Percentiles rank a stretch among this genome's conserved stretches.
These are phyloP conservation scores for Meandrina meandrites DNA, from an alignment of 92 coral and sea anemone genomes.

Conservation along the genomic window DNA sequence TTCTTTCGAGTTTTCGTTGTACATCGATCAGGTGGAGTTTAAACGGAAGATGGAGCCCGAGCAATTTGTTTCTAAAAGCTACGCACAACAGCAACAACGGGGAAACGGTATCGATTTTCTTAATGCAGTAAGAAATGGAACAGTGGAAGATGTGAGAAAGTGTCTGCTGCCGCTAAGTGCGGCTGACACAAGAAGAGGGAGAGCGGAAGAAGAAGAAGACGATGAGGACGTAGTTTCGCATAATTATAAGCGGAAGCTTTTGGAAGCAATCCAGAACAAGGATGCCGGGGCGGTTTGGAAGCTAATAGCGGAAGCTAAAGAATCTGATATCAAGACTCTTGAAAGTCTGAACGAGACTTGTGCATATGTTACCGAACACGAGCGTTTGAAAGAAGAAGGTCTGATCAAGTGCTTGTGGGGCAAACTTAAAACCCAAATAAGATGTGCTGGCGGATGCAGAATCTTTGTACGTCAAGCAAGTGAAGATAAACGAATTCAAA, in stretches of 20 bases:
- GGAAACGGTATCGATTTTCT: not conserved
- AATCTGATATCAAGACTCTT: not conserved
- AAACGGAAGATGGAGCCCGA: not conserved
- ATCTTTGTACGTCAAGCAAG: not conserved
- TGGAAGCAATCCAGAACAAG: not conserved
- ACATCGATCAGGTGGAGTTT: not conserved
- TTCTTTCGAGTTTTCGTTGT: not conserved
- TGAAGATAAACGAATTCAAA: not conserved
- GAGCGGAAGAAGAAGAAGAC: not conserved
- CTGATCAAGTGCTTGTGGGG: not conserved
- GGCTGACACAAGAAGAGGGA: not conserved
- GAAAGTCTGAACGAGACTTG: constrained; percentile 8
- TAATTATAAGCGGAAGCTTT: constrained; percentile 23
- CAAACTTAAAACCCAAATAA: not conserved
- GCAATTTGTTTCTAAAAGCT: not conserved
- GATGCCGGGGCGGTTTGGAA: constrained; percentile 6
- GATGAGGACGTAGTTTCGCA: not conserved
- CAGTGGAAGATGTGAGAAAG: not conserved
- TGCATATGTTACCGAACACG: not conserved
- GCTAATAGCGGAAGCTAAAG: not conserved
- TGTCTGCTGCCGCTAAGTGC: not conserved
- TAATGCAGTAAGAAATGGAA: not conserved
- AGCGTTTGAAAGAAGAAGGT: constrained; percentile 1
- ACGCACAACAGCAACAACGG: not conserved
- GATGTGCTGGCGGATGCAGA: not conserved